phyloP scores from a whole-genome alignment of 2,888 invertebrate species.

The Dasysyrphus albostriatus region DNA sequence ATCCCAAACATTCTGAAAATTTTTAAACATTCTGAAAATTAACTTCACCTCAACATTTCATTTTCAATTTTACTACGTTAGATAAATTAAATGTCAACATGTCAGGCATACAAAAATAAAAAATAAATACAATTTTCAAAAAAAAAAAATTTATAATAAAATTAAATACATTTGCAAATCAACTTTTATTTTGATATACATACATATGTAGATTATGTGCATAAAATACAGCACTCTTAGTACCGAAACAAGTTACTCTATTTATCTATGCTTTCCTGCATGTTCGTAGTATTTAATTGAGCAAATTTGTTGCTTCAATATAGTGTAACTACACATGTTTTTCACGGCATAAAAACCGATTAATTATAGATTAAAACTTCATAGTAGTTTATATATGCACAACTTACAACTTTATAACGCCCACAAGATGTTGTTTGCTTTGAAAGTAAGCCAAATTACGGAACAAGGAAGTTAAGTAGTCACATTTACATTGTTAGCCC shows the following conservation, averaged over 20 bases:
- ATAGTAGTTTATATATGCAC: background rate
- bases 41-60: too few relatives aligned
- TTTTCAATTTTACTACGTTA: too few relatives aligned
- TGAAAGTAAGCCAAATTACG: slow-evolving; percentile 39
- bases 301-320: slow-evolving; percentile 34
- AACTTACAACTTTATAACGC: background rate
- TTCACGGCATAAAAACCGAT: slow-evolving; percentile 42
- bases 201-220: background rate
- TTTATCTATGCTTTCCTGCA: background rate
- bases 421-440: background rate
- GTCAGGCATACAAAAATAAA: too few relatives aligned
- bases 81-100: too few relatives aligned
- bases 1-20: too few relatives aligned
- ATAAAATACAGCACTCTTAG: background rate
- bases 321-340: slow-evolving; percentile 46
- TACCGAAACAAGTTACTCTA: background rate
- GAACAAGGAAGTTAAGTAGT: slow-evolving; percentile 41
- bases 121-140: background rate
- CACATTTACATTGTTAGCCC: slow-evolving; percentile 28
- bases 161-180: background rate
- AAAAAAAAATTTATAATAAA: background rate
- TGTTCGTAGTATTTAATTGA: background rate
- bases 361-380: slow-evolving; percentile 42
- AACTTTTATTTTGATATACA: background rate
- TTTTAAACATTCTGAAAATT: too few relatives aligned